A percentile compares a stretch with the other conserved stretches of the same genome.
Conservation (phyloP, 1,140 invertebrate species). For the Atta colombica region DNA sequence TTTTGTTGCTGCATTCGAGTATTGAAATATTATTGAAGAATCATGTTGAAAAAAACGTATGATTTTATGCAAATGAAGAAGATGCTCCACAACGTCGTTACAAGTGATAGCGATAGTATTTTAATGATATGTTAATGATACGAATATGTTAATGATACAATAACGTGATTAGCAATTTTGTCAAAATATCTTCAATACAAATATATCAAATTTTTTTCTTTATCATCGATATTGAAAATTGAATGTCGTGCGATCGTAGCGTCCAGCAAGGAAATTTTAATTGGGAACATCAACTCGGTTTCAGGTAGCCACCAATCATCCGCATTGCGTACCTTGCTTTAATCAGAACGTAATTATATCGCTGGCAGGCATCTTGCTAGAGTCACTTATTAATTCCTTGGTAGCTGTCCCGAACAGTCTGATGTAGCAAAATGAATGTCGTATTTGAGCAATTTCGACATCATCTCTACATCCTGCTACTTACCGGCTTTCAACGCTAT, state of each 20-base stretch:
- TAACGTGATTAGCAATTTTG: not conserved
- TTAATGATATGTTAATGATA: not conserved
- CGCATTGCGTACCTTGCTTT: slow-evolving; percentile 18
- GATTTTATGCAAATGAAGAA: not conserved
- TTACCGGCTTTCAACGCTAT: slow-evolving; percentile 23
- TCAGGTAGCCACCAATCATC: slow-evolving; percentile 32
- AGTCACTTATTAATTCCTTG: slow-evolving; percentile 49
- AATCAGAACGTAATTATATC: slow-evolving; percentile 52
- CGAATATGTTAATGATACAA: not conserved
- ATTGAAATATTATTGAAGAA: slow-evolving; percentile 11
- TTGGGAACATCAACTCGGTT: slow-evolving; percentile 26
- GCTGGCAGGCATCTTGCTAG: slow-evolving; percentile 25
- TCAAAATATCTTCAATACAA: slow-evolving; percentile 1
- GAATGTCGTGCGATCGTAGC: not conserved
- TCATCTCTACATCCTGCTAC: slow-evolving; percentile 1
- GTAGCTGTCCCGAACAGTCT: not conserved
- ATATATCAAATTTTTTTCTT: not conserved
- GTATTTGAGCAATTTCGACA: slow-evolving; percentile 40
- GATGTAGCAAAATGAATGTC: slow-evolving; percentile 33
- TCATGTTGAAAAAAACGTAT: not conserved
- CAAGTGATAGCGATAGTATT: slow-evolving; percentile 2
- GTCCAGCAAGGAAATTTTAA: slow-evolving; percentile 18
- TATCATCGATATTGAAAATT: not conserved
- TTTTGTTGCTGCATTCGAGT: not conserved
- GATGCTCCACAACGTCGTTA: not conserved